Conservation (phyloP, 2,113 vertebrate genomes). For the Xyrauchen texanus region DNA sequence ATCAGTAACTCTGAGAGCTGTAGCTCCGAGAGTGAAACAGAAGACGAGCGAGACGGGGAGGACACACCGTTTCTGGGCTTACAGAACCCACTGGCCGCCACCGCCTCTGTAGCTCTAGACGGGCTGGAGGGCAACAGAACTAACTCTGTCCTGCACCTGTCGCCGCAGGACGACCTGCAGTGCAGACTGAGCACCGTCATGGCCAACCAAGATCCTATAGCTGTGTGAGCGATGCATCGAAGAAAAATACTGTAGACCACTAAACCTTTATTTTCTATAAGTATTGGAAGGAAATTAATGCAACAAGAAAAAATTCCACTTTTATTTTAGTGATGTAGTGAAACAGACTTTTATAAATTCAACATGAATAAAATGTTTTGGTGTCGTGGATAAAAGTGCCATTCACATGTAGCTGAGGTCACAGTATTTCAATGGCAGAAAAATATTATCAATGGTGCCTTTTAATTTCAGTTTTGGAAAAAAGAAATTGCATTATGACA, state of each 20-base stretch:
- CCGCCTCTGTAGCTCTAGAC: constrained; percentile 9
- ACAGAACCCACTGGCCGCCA: constrained; percentile 71
- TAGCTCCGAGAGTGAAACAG: constrained; percentile 81
- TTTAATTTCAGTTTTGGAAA: constrained; percentile 88
- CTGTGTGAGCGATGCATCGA: constrained; percentile 74
- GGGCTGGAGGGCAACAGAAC: constrained; percentile 83
- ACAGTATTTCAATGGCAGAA: constrained; percentile 87
- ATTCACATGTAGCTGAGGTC: constrained; percentile 93
- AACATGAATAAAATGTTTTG: constrained; percentile 78
- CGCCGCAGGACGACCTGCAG: constrained; percentile 83
- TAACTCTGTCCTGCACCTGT: constrained; percentile 84
- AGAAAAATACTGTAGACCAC: constrained; percentile 77
- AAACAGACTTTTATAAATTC: constrained; percentile 96
- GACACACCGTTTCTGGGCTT: constrained; percentile 84
- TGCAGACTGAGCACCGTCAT: constrained; percentile 81
- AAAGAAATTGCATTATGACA: constrained; percentile 69
- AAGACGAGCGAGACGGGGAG: constrained; percentile 64
- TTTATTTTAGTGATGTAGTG: constrained; percentile 89
- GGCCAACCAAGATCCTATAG: constrained; percentile 87
- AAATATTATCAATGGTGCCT: constrained; percentile 94
- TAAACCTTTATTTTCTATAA: constrained; percentile 99
- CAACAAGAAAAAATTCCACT: too few species aligned
- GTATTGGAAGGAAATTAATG: constrained; percentile 80
- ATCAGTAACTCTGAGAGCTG: constrained; percentile 76
- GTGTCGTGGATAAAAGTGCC: constrained; percentile 81